Percentiles rank a stretch among this genome's conserved stretches.
These are phyloP conservation scores for Dipodomys merriami DNA, from an alignment of 2,113 vertebrate genomes.

Conservation along the genomic window DNA sequence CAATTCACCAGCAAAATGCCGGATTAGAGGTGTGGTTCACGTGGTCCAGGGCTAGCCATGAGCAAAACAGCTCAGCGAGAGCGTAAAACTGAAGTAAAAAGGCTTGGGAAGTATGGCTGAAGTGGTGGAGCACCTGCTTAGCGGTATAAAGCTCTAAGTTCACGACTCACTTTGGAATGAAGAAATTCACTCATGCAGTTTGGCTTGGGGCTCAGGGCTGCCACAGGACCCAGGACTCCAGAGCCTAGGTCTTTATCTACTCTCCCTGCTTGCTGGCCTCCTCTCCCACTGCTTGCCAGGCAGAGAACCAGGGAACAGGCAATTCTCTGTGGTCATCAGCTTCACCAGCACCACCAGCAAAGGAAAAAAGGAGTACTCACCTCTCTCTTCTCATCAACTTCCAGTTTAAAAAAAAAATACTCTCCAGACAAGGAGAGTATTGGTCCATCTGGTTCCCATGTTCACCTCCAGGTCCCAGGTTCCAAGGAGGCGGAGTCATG, in stretches of 20 bases:
- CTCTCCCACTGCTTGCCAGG: not conserved
- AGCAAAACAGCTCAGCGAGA: too few species aligned
- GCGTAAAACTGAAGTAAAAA: too few species aligned
- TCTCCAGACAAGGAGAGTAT: not conserved
- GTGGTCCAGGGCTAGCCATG: too few species aligned
- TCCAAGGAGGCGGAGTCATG: fast-evolving
- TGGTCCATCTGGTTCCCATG: fast-evolving
- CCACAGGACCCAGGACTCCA: not conserved
- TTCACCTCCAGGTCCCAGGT: not conserved
- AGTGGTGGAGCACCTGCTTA: too few species aligned
- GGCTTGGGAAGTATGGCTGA: too few species aligned
- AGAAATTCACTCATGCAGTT: too few species aligned
- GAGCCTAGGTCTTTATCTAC: not conserved
- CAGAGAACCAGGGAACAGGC: not conserved
- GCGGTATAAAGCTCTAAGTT: too few species aligned
- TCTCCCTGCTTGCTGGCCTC: not conserved
- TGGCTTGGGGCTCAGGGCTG: not conserved
- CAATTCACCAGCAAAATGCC: too few species aligned
- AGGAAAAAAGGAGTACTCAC: not conserved
- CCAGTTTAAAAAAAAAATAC: not conserved
- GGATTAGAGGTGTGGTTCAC: too few species aligned
- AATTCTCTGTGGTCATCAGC: not conserved
- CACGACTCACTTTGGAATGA: too few species aligned
- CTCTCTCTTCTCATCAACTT: not conserved
- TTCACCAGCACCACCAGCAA: not conserved